Evolutionary conservation across 2,888 invertebrate genomes (phyloP), one percentile per base, ranked within the genome.

Genomic region (Drosophila borealis): DNA sequence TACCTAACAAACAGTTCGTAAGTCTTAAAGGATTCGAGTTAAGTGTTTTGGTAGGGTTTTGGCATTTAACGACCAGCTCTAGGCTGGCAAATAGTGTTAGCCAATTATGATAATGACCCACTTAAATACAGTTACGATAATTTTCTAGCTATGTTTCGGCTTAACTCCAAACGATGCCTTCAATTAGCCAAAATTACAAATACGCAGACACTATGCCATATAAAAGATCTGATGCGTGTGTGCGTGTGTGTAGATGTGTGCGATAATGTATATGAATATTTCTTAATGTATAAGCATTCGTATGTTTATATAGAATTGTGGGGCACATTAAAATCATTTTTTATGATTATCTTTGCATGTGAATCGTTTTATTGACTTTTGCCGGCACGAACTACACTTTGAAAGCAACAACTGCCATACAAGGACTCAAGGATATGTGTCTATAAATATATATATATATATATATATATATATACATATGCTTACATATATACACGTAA

Each of bases 281-380:
- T 19, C n/a, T 51, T n/a, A n/a, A n/a, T n/a, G n/a, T n/a, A n/a
- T n/a, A n/a, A n/a, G 34, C 50, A 41, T 46, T 39, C 37, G 25
- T 39, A 17, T 53, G 17, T 19, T 8, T 1, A 13, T 13, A 36
- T 6, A 33, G 39, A 49, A 48, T 54, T 39, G 57, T 63, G 51
- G 21, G 5, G 55, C 42, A 37, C 64, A 80, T 80, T 82, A 82
- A 80, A 68, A 79, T 78, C 39, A 78, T 75, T 78, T 79, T 82
- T 82, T 82, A 79, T 76, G 67, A 66, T 82, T 75, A 79, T 81
- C 63, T 63, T 53, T 65, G 77, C 80, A 76, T 80, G 65, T 72
- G 80, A 61, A 82, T 79, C 80, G 80, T 80, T 82, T 79, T 79
- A 79, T 82, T 82, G 82, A 72, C 76, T 66, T 36, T 46, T 45